A percentile compares a stretch with the other conserved stretches of the same genome.
Conservation (phyloP, 2,113 vertebrate species). For the Phalacrocorax aristotelis region DNA sequence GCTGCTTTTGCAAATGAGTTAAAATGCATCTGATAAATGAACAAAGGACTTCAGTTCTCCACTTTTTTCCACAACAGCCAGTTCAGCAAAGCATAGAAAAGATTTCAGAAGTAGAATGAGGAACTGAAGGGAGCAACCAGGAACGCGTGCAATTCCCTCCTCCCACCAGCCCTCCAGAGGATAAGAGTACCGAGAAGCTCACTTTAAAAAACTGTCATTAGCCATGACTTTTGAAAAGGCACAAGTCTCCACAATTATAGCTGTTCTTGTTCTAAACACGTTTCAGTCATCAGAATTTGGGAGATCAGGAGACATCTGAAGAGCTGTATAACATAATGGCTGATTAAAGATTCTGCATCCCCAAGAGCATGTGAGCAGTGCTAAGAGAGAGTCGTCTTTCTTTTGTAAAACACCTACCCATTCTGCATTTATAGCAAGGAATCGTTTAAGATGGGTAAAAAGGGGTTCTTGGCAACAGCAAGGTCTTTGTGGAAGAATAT, state of each 20-base stretch:
- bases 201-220: constrained; percentile 33
- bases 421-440: background rate
- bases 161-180: background rate
- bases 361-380: background rate
- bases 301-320: background rate
- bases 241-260: constrained; percentile 2
- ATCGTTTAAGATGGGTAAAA: background rate
- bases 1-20: background rate
- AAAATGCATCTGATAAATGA: background rate
- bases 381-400: background rate
- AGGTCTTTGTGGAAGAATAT: constrained; percentile 27
- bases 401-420: background rate
- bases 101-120: background rate
- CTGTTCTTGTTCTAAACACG: constrained; percentile 14
- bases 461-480: background rate
- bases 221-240: constrained; percentile 28
- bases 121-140: background rate
- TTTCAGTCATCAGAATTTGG: background rate
- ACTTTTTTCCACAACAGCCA: background rate
- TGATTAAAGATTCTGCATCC: background rate
- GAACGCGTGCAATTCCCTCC: background rate
- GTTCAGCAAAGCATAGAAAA: background rate
- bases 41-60: background rate
- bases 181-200: background rate
- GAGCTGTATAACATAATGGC: background rate